Conservation (phyloP, 2,888 invertebrate genomes). For the Ceriagrion tenellum region DNA sequence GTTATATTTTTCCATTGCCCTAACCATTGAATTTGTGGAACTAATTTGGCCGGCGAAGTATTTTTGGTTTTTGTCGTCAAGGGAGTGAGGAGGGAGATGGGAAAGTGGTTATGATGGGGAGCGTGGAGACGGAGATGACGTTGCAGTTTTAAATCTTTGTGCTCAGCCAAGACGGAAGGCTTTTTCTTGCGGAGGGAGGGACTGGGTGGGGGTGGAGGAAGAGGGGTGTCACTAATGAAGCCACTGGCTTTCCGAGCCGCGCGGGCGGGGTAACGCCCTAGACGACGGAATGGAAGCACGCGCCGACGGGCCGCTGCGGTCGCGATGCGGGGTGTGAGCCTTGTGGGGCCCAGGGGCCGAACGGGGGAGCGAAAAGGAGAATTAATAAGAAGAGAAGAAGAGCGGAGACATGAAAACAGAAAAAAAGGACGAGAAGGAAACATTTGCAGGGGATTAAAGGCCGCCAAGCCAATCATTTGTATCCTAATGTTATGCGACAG, state of each 20-base stretch:
- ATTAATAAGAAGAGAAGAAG: no score
- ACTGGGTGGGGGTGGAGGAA: not conserved
- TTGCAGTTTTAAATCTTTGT: conserved; percentile 17
- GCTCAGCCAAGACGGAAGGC: not conserved
- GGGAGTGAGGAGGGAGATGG: not conserved
- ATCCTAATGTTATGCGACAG: no score
- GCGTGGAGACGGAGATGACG: conserved; percentile 38
- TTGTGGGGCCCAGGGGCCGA: no score
- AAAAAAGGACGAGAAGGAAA: no score
- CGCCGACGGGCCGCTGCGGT: no score
- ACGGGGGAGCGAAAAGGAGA: not conserved
- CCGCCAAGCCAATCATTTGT: no score
- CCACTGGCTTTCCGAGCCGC: conserved; percentile 23
- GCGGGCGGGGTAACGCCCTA: not conserved
- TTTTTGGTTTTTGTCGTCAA: not conserved
- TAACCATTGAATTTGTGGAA: not conserved
- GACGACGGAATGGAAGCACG: no score
- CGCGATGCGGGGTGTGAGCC: no score
- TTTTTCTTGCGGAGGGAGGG: not conserved
- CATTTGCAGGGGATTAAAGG: no score
- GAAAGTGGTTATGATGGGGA: not conserved
- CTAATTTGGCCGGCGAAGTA: not conserved
- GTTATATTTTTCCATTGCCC: not conserved
- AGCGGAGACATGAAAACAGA: no score
- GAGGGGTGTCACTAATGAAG: conserved; percentile 53